Percentiles rank a stretch among this genome's conserved stretches.
Evolutionary conservation across 2,113 vertebrate species (phyloP).

Genomic region (Cryptoleucopteryx plumbea): DNA sequence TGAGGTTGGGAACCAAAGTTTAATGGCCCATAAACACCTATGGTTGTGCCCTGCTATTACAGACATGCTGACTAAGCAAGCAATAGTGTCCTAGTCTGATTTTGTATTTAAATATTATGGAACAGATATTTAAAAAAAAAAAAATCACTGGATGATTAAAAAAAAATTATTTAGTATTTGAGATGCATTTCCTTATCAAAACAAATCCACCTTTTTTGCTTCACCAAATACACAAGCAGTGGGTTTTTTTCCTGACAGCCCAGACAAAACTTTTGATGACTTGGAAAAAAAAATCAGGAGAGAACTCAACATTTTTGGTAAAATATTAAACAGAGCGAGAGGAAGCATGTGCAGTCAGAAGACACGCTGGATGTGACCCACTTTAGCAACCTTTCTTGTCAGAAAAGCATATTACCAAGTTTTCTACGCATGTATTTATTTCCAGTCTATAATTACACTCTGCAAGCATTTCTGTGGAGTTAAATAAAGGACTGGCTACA

Average conservation of each 20-base stretch:
- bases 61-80: neutral
- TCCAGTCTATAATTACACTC: neutral
- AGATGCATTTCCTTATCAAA: neutral
- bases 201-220: neutral
- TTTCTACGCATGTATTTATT: neutral
- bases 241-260: neutral
- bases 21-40: slow-evolving; percentile 2
- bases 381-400: neutral
- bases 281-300: neutral
- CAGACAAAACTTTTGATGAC: neutral
- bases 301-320: neutral
- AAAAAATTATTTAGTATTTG: neutral
- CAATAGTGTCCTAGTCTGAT: neutral
- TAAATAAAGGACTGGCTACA: neutral
- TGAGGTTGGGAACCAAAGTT: neutral
- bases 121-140: neutral
- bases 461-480: neutral
- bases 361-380: neutral
- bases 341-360: neutral
- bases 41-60: neutral
- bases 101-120: neutral
- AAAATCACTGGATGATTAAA: neutral
- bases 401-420: neutral
- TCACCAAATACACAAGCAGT: neutral
- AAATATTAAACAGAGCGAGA: neutral